A percentile compares a stretch with the other conserved stretches of the same genome.
These are phyloP conservation scores for Campoletis sonorensis DNA, from an alignment of 1,140 invertebrate species.

Conservation along the genomic window DNA sequence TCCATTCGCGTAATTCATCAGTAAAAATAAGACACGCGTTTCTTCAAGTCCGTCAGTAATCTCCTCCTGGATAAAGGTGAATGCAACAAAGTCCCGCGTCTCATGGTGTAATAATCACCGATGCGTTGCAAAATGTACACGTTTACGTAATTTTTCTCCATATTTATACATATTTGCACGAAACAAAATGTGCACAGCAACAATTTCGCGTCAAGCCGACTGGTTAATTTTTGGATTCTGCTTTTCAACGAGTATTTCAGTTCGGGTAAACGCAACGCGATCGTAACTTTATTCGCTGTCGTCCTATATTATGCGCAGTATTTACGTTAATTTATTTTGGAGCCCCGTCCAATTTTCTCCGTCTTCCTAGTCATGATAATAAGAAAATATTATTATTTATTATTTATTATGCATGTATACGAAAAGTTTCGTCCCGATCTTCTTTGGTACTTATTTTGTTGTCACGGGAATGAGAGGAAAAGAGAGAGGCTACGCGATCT, in stretches of 20 bases:
- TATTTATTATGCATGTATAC: not conserved
- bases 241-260: too few relatives aligned
- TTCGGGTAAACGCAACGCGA: too few relatives aligned
- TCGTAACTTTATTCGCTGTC: too few relatives aligned
- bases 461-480: not conserved
- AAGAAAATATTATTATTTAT: too few relatives aligned
- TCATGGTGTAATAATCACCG: slow-evolving; percentile 43
- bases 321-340: not conserved
- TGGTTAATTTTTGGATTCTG: too few relatives aligned
- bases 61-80: slow-evolving; percentile 52
- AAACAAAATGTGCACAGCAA: too few relatives aligned
- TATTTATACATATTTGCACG: not conserved
- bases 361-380: too few relatives aligned
- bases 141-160: slow-evolving; percentile 48
- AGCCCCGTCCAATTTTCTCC: too few relatives aligned
- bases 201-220: too few relatives aligned
- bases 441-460: slow-evolving; percentile 4
- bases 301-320: too few relatives aligned
- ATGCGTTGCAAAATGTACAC: slow-evolving; percentile 41
- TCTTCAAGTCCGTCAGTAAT: slow-evolving; percentile 19
- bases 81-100: slow-evolving; percentile 48
- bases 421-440: slow-evolving; percentile 27
- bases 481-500: slow-evolving; percentile 14
- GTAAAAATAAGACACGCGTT: not conserved
- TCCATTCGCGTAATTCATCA: not conserved